Conservation (phyloP, 1,140 invertebrate species). For the Diorhabda elongata region DNA sequence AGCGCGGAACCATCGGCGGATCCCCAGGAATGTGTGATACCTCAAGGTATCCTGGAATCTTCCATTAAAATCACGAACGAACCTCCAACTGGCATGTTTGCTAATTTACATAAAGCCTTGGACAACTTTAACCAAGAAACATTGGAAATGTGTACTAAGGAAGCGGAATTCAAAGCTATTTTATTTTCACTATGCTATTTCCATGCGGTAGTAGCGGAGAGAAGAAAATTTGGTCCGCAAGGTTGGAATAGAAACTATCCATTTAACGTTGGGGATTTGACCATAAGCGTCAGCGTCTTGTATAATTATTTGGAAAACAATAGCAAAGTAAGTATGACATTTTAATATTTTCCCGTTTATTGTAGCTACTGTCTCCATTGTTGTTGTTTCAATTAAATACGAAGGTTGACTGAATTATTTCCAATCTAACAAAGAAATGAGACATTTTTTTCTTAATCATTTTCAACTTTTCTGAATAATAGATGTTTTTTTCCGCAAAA, state of each 20-base stretch:
- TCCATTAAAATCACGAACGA: slow-evolving; percentile 96
- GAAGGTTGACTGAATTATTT: no score
- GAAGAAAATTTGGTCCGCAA: slow-evolving; percentile 90
- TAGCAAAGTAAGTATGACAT: slow-evolving; percentile 49
- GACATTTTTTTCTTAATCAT: no score
- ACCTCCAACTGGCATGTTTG: slow-evolving; percentile 89
- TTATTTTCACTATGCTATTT: slow-evolving; percentile 93
- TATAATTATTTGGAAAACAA: slow-evolving; percentile 92
- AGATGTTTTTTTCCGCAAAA: no score
- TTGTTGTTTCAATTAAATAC: no score
- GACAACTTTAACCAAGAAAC: slow-evolving; percentile 93
- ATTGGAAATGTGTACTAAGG: slow-evolving; percentile 87
- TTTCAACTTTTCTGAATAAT: no score
- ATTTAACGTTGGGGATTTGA: slow-evolving; percentile 82
- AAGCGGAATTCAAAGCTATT: slow-evolving; percentile 90
- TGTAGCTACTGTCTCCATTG: no score
- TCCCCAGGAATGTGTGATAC: slow-evolving; percentile 47
- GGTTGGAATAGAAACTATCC: slow-evolving; percentile 87
- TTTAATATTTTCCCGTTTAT: background rate
- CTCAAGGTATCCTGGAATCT: slow-evolving; percentile 84
- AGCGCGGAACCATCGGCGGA: slow-evolving; percentile 59
- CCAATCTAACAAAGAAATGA: no score
- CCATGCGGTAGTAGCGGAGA: slow-evolving; percentile 89
- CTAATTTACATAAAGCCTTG: slow-evolving; percentile 89
- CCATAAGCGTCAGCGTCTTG: slow-evolving; percentile 86